Evolutionary conservation across 2,113 vertebrate species (phyloP), one percentile per base, ranked within the genome.

Genomic region (Chascanopsetta lugubris): DNA sequence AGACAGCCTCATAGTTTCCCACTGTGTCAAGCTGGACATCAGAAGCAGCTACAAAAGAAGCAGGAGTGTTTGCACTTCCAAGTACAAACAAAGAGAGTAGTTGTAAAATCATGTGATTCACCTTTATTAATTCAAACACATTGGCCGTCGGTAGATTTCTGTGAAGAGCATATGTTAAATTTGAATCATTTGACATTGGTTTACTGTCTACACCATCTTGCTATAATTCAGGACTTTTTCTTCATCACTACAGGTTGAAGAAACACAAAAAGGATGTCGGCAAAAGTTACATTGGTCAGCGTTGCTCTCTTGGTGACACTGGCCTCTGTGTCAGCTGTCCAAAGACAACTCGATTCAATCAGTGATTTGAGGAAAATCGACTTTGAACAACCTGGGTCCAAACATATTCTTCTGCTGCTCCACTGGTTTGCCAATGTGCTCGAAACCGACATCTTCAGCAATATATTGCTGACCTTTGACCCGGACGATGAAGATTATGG

Each of bases 401-500:
- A 38, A 7, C 85, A 86, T 70, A 82, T 51, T 42, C 83, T 90
- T 2, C 1, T 82, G 18, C 62, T 90, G 47, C 85, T 90, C 22
- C 29, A 88, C 69, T 90, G 88, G 89, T 90, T 90, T 60, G 81
- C 87, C 22, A 76, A 84, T 60, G 25, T 0, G 5, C 21, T 87
- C 8, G 15, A 78, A 0, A 75, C 87, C 0, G 66, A 82, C 40
- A 45, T 47, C 0, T 75, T 82, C 13, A 9, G 78, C 1, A 17
- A 61, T 20, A 65, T 88, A 26, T 1, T 5, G 12, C 38, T 88
- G 40, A 79, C 60, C 15, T 90, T 90, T 57, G 47, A 87, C 8
- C 83, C 83, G 15, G 15, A 66, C 42, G 2, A 1, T 3, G 53
- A 8, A 4, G 75, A 81, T n/a, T 88, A 79, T 18, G 82, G 84